Evolutionary conservation across 2,113 vertebrate genomes (phyloP), one percentile per base, ranked within the genome.

Genomic region (Motacilla alba): DNA sequence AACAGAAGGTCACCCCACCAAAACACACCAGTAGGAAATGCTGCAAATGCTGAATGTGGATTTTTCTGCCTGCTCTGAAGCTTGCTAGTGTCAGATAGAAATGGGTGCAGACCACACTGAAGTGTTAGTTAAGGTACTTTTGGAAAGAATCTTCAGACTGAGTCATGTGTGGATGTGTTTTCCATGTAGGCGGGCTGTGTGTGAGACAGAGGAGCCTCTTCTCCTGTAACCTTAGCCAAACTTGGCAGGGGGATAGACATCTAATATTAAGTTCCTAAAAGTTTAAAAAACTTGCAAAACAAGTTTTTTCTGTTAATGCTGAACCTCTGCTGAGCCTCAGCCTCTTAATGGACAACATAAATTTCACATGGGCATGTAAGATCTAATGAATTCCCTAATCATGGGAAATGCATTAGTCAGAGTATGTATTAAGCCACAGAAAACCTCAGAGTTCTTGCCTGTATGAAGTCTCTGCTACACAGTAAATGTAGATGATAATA

Each of bases 331-430:
- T 73, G 56, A 60, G 58, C 62, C 49, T 92, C 85, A 67, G 33
- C 9, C 27, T 84, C 83, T 70, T 70, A 62, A 39, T 67, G 89
- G 46, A 74, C 30, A 30, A 43, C 63, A 80, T 80, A 83, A 80
- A 83, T 66, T 92, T 94, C 85, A 77, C 67, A 59, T 8, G 39
- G 31, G 56, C 73, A 83, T 85, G 76, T 19, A 55, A 92, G 49
- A 77, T 14, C 30, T 85, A 90, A 89, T 72, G 41, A 93, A 68
- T 75, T 93, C 68, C 35, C 68, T 78, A 70, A 90, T 28, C 56
- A 81, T 94, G 93, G 86, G 80, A 96, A 95, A 83, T 52, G 28
- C 24, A 86, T 94, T 70, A 95, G 93, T 94, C 83, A 95, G 83
- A 80, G 39, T 52, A 67, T 5, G 5, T 10, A 28, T 67, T 89